Evolutionary conservation across 30 jellyfish, hydroid and myxozoan genomes (phyloP), one percentile per base, ranked within the genome.

Genomic region (Mastigias papua): DNA sequence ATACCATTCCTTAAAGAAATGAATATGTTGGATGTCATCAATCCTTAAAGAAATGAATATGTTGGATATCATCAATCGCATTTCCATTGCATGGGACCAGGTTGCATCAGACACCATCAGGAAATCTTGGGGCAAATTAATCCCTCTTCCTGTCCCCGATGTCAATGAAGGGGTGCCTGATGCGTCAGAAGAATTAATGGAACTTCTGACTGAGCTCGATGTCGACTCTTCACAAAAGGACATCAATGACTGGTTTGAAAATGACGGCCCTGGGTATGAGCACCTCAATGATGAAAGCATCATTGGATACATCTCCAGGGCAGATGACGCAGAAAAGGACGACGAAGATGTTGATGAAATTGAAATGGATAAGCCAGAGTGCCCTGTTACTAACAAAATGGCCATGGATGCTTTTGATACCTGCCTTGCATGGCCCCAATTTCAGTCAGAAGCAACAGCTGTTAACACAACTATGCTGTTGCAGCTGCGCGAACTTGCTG

Each of bases 241-340:
- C 7, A 32, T 69, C 67, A 10, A 69, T 37, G 54, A 37, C 11
- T 69, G 80, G 80, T 69, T 69, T 69, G 7, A 5, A n/a, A 34
- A 2, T 4, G 80, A 69, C n/a, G 80, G 80, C 7, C 80, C 80
- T 34, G 67, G 80, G 23, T 69, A 69, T 69, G 42, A 5, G 58
- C 80, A 30, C 67, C n/a, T 69, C 6, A 69, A 23, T n/a, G 80
- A 69, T 69, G 17, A 69, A 28, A 4, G 67, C 69, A 69, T 69
- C 7, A 20, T 69, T 30, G 80, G n/a, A 2, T 9, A 2, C 69
- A 32, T 69, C 67, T 2, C 69, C 72, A 7, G n/a, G n/a, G 15
- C 7, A 65, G 76, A 65, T 65, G 76, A 65, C 25, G 76, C 76
- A 21, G 76, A 16, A 26, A 17, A 1, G 37, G 13, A 3, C 3